These are phyloP conservation scores for Daktulosphaira vitifoliae DNA, from an alignment of 1,140 invertebrate species.

Conservation along the genomic window DNA sequence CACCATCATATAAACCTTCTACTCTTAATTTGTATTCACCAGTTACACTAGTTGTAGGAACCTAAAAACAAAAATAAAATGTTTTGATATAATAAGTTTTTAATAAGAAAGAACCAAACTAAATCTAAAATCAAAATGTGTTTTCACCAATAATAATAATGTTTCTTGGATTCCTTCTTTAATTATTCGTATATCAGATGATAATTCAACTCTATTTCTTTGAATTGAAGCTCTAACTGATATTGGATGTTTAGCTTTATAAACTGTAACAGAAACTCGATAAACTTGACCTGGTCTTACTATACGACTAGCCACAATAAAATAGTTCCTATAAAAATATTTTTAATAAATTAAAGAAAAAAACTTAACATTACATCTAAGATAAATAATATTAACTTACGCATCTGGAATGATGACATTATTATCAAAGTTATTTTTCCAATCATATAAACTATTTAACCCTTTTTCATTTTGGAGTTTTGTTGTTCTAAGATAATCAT, in stretches of 20 bases:
- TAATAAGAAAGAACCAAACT: background rate
- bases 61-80: slow-evolving; percentile 48
- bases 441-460: slow-evolving; percentile 11
- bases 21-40: slow-evolving; percentile 79
- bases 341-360: background rate
- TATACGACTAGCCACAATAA: slow-evolving; percentile 75
- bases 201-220: slow-evolving; percentile 76
- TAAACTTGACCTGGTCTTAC: slow-evolving; percentile 80
- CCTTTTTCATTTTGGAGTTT: slow-evolving; percentile 16
- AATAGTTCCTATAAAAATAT: slow-evolving; percentile 59
- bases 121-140: slow-evolving; percentile 41
- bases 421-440: slow-evolving; percentile 28
- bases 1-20: slow-evolving; percentile 76
- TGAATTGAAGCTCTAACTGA: slow-evolving; percentile 73
- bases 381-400: background rate
- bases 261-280: slow-evolving; percentile 66
- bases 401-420: slow-evolving; percentile 26
- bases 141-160: slow-evolving; percentile 58
- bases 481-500: background rate
- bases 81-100: no score
- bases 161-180: slow-evolving; percentile 69
- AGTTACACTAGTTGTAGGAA: slow-evolving; percentile 68
- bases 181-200: slow-evolving; percentile 62
- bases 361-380: no score
- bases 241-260: slow-evolving; percentile 61